These are phyloP conservation scores for Kryphioiulus occultus DNA, from an alignment of 2,888 invertebrate species.

Conservation along the genomic window DNA sequence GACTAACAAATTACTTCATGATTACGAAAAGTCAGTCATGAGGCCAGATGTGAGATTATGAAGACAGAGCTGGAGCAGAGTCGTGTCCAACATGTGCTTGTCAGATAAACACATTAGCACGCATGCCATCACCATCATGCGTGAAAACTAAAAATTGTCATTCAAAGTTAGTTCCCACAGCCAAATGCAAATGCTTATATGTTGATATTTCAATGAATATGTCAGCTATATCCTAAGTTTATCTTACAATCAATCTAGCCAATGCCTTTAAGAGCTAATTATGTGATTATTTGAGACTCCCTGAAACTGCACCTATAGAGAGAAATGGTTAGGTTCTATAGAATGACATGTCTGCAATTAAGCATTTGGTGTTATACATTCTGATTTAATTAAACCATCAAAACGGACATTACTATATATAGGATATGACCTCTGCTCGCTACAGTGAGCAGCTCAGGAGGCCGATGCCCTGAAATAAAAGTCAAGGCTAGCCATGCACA, in stretches of 20 bases:
- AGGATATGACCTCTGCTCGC: background rate
- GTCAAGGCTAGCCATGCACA: background rate
- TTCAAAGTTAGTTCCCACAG: background rate
- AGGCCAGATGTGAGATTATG: too few species aligned
- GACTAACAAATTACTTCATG: too few species aligned
- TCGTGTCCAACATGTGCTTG: background rate
- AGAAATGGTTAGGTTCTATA: background rate
- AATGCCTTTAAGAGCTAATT: background rate
- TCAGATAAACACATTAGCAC: background rate
- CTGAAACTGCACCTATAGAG: too few species aligned
- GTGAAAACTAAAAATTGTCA: too few species aligned
- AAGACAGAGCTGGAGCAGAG: too few species aligned
- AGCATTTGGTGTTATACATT: background rate
- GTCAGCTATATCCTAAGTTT: background rate
- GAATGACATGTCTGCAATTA: background rate
- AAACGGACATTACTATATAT: background rate
- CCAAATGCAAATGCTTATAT: background rate
- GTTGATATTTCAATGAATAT: background rate
- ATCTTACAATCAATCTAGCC: background rate
- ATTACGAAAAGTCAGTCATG: too few species aligned
- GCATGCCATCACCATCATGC: too few species aligned
- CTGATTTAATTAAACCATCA: background rate
- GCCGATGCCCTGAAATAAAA: slow-evolving; percentile 4
- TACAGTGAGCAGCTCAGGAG: background rate
- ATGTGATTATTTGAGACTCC: background rate